Evolutionary conservation across 2,888 invertebrate species (phyloP).

Genomic region (Heliconius ismenius): DNA sequence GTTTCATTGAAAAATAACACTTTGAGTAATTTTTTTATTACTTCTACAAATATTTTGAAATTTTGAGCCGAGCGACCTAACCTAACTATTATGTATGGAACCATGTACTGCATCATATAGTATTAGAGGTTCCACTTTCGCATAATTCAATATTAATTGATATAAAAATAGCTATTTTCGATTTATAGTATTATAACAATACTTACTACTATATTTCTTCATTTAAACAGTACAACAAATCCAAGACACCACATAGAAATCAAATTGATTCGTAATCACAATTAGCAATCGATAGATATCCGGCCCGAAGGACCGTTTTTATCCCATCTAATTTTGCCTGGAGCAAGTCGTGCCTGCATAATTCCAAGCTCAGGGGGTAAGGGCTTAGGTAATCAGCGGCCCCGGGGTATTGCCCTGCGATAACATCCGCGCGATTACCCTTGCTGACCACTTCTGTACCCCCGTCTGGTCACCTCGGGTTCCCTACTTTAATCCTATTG

Average conservation of each 20-base stretch:
- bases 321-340: conserved; percentile 54
- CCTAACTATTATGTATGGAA: no score
- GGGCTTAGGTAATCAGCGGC: conserved; percentile 78
- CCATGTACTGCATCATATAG: no score
- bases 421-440: conserved; percentile 79
- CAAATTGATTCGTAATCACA: conserved; percentile 39
- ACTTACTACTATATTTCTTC: not conserved
- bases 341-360: conserved; percentile 73
- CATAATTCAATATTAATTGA: no score
- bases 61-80: no score
- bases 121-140: no score
- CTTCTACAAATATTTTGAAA: no score
- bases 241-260: conserved; percentile 6
- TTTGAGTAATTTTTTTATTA: no score
- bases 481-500: conserved; percentile 48
- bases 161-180: no score
- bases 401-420: conserved; percentile 76
- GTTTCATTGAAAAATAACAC: no score
- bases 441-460: conserved; percentile 71
- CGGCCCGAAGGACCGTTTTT: conserved; percentile 45
- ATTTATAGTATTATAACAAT: no score
- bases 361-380: conserved; percentile 70
- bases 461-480: conserved; percentile 59
- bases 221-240: not conserved
- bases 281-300: conserved; percentile 43